Percentiles rank a stretch among this genome's conserved stretches.
These are phyloP conservation scores for Anabas testudineus DNA, from an alignment of 2,797 vertebrate genomes.

Conservation along the genomic window DNA sequence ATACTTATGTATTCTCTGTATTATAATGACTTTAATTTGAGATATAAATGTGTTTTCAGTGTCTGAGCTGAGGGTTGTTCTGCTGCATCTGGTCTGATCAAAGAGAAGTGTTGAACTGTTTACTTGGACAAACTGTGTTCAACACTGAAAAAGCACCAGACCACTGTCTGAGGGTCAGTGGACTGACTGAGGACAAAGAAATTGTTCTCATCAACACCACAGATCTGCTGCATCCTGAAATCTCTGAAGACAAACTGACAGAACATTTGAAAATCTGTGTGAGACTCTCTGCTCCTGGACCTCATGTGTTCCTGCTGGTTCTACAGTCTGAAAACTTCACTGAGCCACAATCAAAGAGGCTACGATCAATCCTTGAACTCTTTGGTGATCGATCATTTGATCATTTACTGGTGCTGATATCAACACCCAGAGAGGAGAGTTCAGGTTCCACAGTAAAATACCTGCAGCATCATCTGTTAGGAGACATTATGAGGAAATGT, in stretches of 20 bases:
- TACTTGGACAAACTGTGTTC: not conserved
- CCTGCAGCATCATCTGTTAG: not conserved
- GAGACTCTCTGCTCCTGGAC: too few species aligned
- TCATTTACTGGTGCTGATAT: conserved; percentile 29
- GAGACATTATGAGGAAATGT: conserved; percentile 5
- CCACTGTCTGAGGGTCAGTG: not conserved
- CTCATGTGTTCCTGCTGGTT: too few species aligned
- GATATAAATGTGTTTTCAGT: too few species aligned
- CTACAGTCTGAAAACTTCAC: conserved; percentile 40
- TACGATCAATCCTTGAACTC: conserved; percentile 14
- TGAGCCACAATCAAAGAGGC: conserved; percentile 9
- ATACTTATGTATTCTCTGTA: too few species aligned
- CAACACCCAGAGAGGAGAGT: not conserved
- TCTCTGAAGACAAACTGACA: too few species aligned
- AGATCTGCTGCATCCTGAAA: conserved; percentile 7
- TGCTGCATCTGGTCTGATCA: not conserved
- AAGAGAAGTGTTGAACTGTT: conserved; percentile 13
- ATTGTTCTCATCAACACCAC: conserved; percentile 25
- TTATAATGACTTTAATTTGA: too few species aligned
- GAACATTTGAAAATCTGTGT: too few species aligned
- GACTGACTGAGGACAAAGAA: not conserved
- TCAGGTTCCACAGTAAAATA: not conserved
- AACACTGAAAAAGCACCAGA: not conserved
- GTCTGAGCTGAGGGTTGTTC: not conserved
- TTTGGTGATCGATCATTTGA: conserved; percentile 19